Conservation (phyloP, 2,888 invertebrate genomes). For the Coelinius sp. region DNA sequence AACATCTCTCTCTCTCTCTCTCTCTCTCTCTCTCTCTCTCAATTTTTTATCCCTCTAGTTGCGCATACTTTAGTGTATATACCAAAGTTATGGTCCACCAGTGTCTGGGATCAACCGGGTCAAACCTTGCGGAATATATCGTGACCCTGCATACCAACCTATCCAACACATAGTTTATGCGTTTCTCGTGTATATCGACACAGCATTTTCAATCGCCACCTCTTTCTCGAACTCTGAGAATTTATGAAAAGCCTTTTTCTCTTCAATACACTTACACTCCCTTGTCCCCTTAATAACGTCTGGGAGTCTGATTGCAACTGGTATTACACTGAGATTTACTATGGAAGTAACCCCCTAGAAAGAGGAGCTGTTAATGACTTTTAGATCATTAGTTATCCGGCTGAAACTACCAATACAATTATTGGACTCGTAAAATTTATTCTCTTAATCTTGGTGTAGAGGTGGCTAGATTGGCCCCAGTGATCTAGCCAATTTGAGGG, state of each 20-base stretch:
- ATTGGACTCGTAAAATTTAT: constrained; percentile 67
- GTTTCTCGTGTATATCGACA: constrained; percentile 25
- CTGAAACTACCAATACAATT: constrained; percentile 70
- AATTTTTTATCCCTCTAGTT: not conserved
- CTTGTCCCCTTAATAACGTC: constrained; percentile 15
- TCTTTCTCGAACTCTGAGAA: not conserved
- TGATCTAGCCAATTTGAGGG: constrained; percentile 35
- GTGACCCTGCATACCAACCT: constrained; percentile 30
- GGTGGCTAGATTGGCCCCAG: constrained; percentile 45
- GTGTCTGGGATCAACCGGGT: constrained; percentile 17
- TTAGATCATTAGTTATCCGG: constrained; percentile 69
- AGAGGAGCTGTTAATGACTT: constrained; percentile 63
- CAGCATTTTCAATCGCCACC: constrained; percentile 25
- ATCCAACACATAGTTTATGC: constrained; percentile 19
- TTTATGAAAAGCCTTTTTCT: constrained; percentile 4
- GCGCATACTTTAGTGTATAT: not conserved
- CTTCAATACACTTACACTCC: not conserved
- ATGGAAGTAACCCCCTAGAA: constrained; percentile 5
- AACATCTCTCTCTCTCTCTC: not conserved
- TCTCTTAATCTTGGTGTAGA: constrained; percentile 61
- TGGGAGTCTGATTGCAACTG: constrained; percentile 18
- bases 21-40: not conserved
- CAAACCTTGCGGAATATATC: constrained; percentile 21
- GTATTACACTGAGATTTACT: constrained; percentile 21
- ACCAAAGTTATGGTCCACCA: constrained; percentile 24